These are phyloP conservation scores for Pitangus sulphuratus DNA, from an alignment of 2,797 vertebrate genomes.

Conservation along the genomic window DNA sequence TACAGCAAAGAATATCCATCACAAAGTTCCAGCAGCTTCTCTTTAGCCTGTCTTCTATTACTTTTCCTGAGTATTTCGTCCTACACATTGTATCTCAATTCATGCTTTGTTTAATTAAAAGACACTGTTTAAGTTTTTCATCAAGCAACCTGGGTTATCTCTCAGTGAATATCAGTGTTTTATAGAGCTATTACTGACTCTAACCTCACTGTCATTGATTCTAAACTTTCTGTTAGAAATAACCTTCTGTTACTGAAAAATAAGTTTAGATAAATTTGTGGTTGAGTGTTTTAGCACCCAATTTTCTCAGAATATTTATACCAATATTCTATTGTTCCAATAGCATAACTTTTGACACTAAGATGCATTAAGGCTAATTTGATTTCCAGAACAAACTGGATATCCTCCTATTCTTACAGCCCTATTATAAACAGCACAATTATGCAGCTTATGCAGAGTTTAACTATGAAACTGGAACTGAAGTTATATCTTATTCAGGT, in stretches of 20 bases:
- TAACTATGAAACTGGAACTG: not conserved
- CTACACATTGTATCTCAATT: not conserved
- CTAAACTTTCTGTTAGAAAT: not conserved
- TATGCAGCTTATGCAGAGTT: not conserved
- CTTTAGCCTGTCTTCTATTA: not conserved
- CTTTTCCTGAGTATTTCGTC: not conserved
- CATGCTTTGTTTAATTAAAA: not conserved
- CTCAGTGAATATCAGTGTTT: not conserved
- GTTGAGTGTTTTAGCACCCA: not conserved
- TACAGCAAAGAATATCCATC: not conserved
- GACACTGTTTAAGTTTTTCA: not conserved
- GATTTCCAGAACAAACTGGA: not conserved
- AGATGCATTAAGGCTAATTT: not conserved
- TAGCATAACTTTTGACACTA: not conserved
- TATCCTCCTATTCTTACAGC: not conserved
- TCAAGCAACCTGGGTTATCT: not conserved
- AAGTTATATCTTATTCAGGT: not conserved
- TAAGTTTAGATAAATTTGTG: not conserved
- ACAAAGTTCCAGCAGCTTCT: not conserved
- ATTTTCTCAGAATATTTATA: not conserved
- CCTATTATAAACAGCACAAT: not conserved
- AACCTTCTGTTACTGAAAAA: not conserved
- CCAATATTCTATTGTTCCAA: not conserved
- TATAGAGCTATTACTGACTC: not conserved
- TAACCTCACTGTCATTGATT: not conserved